These are phyloP conservation scores for Chorisops tibialis DNA, from an alignment of 2,888 invertebrate species.

Conservation along the genomic window DNA sequence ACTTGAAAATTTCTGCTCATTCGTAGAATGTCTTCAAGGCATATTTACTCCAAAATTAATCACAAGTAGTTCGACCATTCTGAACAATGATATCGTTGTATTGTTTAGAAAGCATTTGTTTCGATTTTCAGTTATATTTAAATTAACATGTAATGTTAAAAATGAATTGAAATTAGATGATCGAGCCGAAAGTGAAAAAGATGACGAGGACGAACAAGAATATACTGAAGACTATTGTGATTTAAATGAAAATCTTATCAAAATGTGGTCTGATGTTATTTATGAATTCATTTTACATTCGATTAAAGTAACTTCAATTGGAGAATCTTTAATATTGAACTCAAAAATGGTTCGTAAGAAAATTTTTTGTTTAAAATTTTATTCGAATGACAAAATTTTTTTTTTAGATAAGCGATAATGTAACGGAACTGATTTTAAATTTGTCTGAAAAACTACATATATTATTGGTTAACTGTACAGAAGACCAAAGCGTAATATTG, in stretches of 20 bases:
- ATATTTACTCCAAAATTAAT: neutral
- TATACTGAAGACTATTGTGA: slow-evolving; percentile 46
- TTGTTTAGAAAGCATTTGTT: neutral
- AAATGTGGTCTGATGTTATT: slow-evolving; percentile 43
- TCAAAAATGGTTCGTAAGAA: slow-evolving; percentile 31
- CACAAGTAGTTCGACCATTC: neutral
- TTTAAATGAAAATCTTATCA: slow-evolving; percentile 43
- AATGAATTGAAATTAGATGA: neutral
- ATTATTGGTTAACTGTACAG: slow-evolving; percentile 40
- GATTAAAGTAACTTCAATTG: slow-evolving; percentile 40
- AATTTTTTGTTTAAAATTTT: neutral
- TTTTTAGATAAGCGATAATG: slow-evolving; percentile 27
- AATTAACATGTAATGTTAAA: slow-evolving; percentile 41
- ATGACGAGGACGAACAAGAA: slow-evolving; percentile 39
- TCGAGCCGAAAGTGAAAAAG: neutral
- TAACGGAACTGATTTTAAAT: slow-evolving; percentile 38
- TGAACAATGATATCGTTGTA: neutral
- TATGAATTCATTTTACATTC: slow-evolving; percentile 40
- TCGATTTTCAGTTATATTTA: slow-evolving; percentile 38
- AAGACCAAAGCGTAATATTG: slow-evolving; percentile 38
- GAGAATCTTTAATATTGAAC: slow-evolving; percentile 37
- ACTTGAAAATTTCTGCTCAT: slow-evolving; percentile 5
- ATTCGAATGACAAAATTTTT: too few species aligned
- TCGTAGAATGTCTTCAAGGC: slow-evolving; percentile 9
- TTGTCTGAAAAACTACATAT: slow-evolving; percentile 41